Conservation (phyloP, 2,113 vertebrate genomes). For the Mormoops blainvillei region DNA sequence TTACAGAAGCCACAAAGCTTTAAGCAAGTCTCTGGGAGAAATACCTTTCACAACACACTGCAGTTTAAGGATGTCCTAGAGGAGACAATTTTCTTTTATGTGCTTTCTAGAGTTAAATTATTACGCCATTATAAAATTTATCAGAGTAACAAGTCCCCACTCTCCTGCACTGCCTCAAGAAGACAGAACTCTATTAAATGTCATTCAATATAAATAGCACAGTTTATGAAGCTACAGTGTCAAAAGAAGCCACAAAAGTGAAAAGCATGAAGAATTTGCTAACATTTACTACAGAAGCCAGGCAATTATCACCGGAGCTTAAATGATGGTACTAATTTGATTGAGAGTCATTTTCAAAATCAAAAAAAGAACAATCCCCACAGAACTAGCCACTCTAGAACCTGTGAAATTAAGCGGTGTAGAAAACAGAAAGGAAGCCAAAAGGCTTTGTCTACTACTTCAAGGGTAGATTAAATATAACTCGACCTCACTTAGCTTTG, state of each 20-base stretch:
- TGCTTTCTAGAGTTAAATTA: slow-evolving; percentile 30
- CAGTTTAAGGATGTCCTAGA: slow-evolving; percentile 12
- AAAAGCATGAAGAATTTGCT: neutral
- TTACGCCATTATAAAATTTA: neutral
- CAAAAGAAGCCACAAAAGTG: neutral
- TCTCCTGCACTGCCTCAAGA: neutral
- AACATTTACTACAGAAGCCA: neutral
- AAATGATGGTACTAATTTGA: slow-evolving; percentile 5
- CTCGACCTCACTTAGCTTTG: neutral
- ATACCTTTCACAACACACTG: slow-evolving; percentile 4
- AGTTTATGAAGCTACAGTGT: neutral
- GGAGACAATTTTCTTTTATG: neutral
- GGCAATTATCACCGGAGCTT: neutral
- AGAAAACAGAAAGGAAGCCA: neutral
- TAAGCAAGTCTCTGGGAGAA: neutral
- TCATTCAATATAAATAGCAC: neutral
- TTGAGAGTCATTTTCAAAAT: neutral
- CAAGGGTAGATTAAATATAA: neutral
- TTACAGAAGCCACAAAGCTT: neutral
- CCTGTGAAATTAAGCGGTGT: neutral
- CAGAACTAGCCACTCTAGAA: neutral
- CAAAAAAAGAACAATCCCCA: neutral
- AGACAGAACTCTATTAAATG: neutral
- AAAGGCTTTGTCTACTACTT: neutral
- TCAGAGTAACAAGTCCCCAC: neutral